These are phyloP conservation scores for Protobothrops mucrosquamatus DNA, from an alignment of 2,113 vertebrate genomes.

Conservation along the genomic window DNA sequence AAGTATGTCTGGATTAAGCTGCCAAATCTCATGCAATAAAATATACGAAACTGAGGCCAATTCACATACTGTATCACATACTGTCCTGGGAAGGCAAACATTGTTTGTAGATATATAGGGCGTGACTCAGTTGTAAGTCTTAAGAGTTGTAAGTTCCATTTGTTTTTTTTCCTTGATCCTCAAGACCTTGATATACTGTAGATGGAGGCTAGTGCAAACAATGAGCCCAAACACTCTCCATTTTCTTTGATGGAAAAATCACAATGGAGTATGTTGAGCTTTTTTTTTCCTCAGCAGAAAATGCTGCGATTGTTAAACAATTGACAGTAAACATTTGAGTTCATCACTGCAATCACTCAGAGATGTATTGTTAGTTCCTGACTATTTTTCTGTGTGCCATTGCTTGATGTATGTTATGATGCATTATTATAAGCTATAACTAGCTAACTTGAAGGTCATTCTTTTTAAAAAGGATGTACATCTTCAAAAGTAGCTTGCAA, in stretches of 20 bases:
- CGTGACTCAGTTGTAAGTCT: neutral
- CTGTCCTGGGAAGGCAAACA: neutral
- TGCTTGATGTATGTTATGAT: neutral
- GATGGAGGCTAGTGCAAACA: neutral
- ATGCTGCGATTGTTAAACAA: neutral
- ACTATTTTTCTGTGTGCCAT: neutral
- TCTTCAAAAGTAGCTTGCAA: neutral
- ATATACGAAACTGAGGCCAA: neutral
- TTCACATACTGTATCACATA: neutral
- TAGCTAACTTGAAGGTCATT: neutral
- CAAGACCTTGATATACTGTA: neutral
- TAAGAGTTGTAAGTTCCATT: neutral
- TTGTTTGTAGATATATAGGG: neutral
- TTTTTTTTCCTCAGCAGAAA: neutral
- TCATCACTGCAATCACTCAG: neutral
- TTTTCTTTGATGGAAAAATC: neutral
- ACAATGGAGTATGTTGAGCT: neutral
- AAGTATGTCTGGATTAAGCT: neutral
- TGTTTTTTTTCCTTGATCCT: neutral
- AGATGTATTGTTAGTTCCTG: neutral
- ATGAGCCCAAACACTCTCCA: neutral
- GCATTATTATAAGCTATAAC: neutral
- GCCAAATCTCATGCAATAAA: neutral
- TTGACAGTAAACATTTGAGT: neutral
- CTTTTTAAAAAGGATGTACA: neutral